Base-by-base conservation (phyloP, 2,888 invertebrate species). In the Meiosimyza decipiens region DNA sequence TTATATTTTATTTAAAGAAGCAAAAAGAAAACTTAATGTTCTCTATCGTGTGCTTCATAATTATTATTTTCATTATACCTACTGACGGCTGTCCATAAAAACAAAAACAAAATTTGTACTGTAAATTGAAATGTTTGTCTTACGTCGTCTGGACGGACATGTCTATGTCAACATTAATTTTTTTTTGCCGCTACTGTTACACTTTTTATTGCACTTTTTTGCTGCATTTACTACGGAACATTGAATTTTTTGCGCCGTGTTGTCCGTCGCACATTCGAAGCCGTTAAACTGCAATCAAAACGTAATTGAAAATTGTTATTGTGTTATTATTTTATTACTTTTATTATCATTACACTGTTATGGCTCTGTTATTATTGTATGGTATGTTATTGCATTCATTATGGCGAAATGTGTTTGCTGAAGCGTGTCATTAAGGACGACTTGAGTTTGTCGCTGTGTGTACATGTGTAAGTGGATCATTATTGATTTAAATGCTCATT, bases 281-380 rank as follows among this genome's bases (percentile, higher is more conserved):
- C 47, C 33, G 22, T 33, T 60, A 33, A 28, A 76, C 74, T 75
- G 75, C 80, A 78, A 79, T 80, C 81, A 80, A 73, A 66, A 77
- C 79, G 79, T 79, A 82, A 81, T 81, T 81, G 81, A 80, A 82
- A 81, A 80, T 55, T 18, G 18, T 55, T 55, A 55, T 55, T 22
- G 40, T 40, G 40, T 40, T 40, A 40, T 40, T 40, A 40, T 40
- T 40, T 55, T 55, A 22, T 55, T 18, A 55, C 22, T 16, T 22
- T 55, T 22, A 18, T 18, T 22, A 18, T 55, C 16, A 22, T 55
- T 55, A 55, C n/a, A 11, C 5, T 55, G 22, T 11, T 55, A 18
- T 13, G 11, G 55, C 22, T 55, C 22, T 55, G 16, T 22, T 18
- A 13, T 55, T 55, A 16, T 9, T n/a, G n/a, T n/a, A n/a, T n/a